phyloP scores from a whole-genome alignment of 2,888 invertebrate genomes.

The Eupithecia insigniata region DNA sequence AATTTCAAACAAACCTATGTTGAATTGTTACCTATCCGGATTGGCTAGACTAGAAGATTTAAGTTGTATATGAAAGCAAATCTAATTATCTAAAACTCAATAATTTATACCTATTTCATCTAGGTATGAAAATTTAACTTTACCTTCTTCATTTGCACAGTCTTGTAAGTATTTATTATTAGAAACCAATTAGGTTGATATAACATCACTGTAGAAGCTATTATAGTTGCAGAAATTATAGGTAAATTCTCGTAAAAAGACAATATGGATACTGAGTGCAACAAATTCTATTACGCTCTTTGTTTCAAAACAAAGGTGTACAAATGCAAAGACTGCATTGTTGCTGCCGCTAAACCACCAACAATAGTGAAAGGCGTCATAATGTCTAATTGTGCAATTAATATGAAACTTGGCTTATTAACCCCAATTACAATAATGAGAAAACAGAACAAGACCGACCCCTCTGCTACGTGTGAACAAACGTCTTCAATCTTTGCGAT shows the following conservation, averaged over 20 bases:
- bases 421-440: conserved; percentile 66
- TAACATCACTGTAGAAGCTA: neutral
- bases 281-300: conserved; percentile 36
- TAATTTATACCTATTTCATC: neutral
- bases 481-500: conserved; percentile 50
- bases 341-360: conserved; percentile 52
- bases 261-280: conserved; percentile 20
- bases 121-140: too few relatives aligned
- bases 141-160: neutral
- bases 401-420: conserved; percentile 69
- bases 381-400: conserved; percentile 68
- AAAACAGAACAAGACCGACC: conserved; percentile 57
- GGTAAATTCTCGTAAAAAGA: conserved; percentile 17
- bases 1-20: neutral
- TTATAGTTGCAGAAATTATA: neutral
- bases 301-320: conserved; percentile 40
- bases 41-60: neutral
- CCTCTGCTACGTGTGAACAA: conserved; percentile 51
- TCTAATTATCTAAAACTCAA: too few relatives aligned
- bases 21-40: neutral
- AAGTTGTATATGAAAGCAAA: neutral
- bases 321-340: conserved; percentile 57
- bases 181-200: too few relatives aligned
- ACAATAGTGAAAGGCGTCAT: conserved; percentile 69
- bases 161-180: neutral